Percentiles rank a stretch among this genome's conserved stretches.
Evolutionary conservation across 2,888 invertebrate species (phyloP).

Genomic region (Clunio marinus): DNA sequence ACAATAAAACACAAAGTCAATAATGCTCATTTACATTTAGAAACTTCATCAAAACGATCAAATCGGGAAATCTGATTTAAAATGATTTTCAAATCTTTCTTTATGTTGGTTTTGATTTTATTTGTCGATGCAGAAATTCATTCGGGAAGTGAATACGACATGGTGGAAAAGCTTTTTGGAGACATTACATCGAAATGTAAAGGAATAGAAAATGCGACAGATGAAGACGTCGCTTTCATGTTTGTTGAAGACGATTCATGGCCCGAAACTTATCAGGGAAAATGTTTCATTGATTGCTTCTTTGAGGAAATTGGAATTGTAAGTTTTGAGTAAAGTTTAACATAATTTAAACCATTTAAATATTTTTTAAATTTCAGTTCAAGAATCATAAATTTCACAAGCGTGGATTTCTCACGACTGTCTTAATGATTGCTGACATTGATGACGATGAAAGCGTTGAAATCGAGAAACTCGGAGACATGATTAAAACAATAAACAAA

Average conservation of each 20-base stretch:
- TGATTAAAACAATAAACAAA: background rate
- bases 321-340: background rate
- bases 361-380: background rate
- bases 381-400: background rate
- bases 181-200: background rate
- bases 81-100: too few species aligned
- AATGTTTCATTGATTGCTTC: background rate
- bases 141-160: background rate
- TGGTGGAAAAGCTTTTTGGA: background rate
- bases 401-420: background rate
- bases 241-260: background rate
- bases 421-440: background rate
- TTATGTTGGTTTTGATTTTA: too few species aligned
- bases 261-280: background rate
- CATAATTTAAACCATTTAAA: too few species aligned
- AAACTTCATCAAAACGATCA: too few species aligned
- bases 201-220: background rate
- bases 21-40: too few species aligned
- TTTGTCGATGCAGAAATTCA: too few species aligned
- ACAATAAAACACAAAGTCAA: too few species aligned
- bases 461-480: background rate
- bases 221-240: background rate
- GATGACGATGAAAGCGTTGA: background rate
- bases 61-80: too few species aligned
- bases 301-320: background rate